Percentiles rank a stretch among this genome's conserved stretches.
phyloP scores from a whole-genome alignment of 2,113 vertebrate genomes.

The Saccopteryx bilineata region DNA sequence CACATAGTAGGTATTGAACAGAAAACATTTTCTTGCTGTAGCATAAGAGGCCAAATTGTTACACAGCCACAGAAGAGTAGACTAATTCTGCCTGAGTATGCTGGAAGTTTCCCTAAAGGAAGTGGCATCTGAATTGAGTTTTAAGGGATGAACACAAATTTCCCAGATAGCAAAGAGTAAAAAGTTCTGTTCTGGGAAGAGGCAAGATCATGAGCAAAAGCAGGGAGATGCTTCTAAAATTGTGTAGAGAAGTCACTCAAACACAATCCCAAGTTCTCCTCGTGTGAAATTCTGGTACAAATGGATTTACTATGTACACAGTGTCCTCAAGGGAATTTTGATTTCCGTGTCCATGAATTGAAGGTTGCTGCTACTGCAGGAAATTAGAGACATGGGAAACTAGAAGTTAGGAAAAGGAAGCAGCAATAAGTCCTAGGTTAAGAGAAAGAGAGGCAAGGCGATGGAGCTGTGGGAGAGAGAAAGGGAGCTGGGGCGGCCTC shows the following conservation, averaged over 20 bases:
- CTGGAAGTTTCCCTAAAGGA: slow-evolving; percentile 28
- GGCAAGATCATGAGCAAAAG: background rate
- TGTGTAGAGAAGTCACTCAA: background rate
- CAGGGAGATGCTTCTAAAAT: background rate
- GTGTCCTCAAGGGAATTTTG: background rate
- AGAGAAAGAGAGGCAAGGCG: background rate
- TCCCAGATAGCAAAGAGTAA: slow-evolving; percentile 14
- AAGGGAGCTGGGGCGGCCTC: background rate
- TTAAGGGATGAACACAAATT: slow-evolving; percentile 8
- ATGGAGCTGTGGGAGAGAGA: background rate
- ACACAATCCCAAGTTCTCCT: background rate
- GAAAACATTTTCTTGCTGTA: background rate
- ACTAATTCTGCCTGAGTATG: background rate
- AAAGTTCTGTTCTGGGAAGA: slow-evolving; percentile 10
- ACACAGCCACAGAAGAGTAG: background rate
- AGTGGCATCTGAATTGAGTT: background rate
- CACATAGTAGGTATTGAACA: background rate
- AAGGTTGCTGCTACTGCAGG: background rate
- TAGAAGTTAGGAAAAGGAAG: background rate
- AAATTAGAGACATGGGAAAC: slow-evolving; percentile 53
- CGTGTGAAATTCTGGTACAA: background rate
- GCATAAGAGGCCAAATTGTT: background rate
- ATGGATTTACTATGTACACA: background rate
- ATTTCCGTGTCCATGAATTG: background rate
- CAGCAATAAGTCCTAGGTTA: slow-evolving; percentile 2